Percentiles rank a stretch among this genome's conserved stretches.
phyloP scores from a whole-genome alignment of 2,797 vertebrate species.

The Amphiprion clarkii region DNA sequence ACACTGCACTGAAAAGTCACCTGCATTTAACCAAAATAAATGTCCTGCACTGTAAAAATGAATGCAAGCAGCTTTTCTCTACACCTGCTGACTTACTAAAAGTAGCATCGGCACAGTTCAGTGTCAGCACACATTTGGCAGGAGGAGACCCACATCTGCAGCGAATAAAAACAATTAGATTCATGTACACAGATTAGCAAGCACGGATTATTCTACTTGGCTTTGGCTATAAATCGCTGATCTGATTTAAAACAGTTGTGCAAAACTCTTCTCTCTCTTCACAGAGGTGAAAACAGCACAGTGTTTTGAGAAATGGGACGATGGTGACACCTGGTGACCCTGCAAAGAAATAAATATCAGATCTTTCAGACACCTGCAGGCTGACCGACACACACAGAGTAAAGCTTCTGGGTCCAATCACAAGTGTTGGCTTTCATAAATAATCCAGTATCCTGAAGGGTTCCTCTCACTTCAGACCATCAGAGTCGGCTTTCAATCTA shows the following conservation, averaged over 20 bases:
- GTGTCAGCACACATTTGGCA: neutral
- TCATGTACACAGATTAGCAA: slow-evolving; percentile 12
- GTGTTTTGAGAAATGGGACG: neutral
- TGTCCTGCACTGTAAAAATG: slow-evolving; percentile 3
- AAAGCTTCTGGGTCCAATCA: slow-evolving; percentile 5
- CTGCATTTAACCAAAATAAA: neutral
- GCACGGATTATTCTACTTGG: neutral
- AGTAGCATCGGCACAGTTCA: neutral
- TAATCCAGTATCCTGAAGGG: slow-evolving; percentile 15
- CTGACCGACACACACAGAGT: slow-evolving; percentile 8
- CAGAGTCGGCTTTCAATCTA: neutral
- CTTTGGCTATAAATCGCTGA: slow-evolving; percentile 1
- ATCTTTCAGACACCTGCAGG: slow-evolving; percentile 6
- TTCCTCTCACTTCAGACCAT: slow-evolving; percentile 1
- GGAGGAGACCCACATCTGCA: slow-evolving; percentile 20
- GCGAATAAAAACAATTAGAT: slow-evolving; percentile 10
- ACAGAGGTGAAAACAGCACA: neutral
- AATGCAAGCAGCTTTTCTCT: slow-evolving; percentile 4
- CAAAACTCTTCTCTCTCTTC: neutral
- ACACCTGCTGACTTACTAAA: slow-evolving; percentile 1
- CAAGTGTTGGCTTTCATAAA: slow-evolving; percentile 30
- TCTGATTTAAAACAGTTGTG: neutral
- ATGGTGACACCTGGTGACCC: neutral
- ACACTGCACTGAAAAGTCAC: slow-evolving; percentile 1
- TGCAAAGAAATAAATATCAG: slow-evolving; percentile 24